phyloP scores from a whole-genome alignment of 2,888 invertebrate genomes.

The Rugalucina vietnamica region DNA sequence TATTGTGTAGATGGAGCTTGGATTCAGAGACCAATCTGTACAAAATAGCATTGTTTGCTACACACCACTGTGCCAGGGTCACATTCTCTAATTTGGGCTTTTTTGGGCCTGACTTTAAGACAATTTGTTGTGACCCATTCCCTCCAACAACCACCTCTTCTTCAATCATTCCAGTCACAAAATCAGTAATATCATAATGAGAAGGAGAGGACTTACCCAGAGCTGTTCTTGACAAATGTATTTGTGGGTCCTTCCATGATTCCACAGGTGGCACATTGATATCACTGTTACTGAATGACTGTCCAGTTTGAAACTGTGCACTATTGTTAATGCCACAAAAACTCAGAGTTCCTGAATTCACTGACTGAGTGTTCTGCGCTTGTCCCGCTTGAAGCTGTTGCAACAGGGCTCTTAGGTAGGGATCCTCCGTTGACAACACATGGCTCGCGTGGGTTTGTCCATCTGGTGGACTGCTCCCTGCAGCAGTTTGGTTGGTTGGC shows the following conservation, averaged over 20 bases:
- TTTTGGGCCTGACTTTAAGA: background rate
- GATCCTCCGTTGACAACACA: background rate
- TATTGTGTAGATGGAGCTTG: background rate
- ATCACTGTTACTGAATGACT: too few relatives aligned
- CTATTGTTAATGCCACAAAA: too few relatives aligned
- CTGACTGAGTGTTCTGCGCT: too few relatives aligned
- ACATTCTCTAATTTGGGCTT: conserved; percentile 11
- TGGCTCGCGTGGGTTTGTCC: background rate
- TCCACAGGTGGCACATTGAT: background rate
- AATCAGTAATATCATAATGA: background rate
- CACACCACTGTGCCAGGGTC: conserved; percentile 1
- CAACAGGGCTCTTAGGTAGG: background rate
- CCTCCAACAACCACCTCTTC: background rate
- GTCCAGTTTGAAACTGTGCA: too few relatives aligned
- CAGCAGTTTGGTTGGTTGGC: background rate
- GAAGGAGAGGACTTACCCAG: background rate
- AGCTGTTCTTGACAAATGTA: background rate
- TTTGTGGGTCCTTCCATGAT: background rate
- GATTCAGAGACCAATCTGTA: background rate
- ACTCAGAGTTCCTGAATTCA: background rate
- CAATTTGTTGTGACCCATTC: background rate
- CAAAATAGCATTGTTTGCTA: conserved; percentile 11
- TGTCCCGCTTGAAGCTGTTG: background rate
- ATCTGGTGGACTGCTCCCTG: background rate
- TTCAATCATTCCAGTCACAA: background rate